Evolutionary conservation across 2,888 invertebrate genomes (phyloP).

Genomic region (Drosophila anomelani): DNA sequence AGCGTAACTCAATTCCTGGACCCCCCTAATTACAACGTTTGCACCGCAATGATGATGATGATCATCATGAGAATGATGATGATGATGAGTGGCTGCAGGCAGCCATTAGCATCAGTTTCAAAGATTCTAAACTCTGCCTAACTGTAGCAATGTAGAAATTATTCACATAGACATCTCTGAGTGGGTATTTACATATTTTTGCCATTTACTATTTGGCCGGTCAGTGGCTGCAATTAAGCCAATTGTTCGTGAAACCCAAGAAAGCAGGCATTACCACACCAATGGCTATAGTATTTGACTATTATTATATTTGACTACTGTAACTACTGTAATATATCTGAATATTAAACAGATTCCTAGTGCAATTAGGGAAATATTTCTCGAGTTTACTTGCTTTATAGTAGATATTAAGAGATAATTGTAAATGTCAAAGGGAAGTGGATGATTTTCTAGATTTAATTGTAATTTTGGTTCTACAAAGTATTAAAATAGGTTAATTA

Average conservation of each 20-base stretch:
- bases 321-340: neutral
- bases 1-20: conserved; percentile 66
- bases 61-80: conserved; percentile 7
- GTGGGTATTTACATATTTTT: conserved; percentile 21
- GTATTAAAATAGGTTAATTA: too few species aligned
- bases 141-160: neutral
- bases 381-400: neutral
- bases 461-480: neutral
- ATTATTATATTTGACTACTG: neutral
- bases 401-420: neutral
- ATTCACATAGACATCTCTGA: neutral
- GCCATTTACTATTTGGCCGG: conserved; percentile 22
- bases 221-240: conserved; percentile 28
- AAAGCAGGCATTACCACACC: conserved; percentile 3
- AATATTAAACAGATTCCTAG: neutral
- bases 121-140: conserved; percentile 6
- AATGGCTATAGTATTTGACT: neutral
- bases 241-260: conserved; percentile 14
- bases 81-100: conserved; percentile 6
- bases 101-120: conserved; percentile 24
- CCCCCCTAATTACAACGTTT: conserved; percentile 52
- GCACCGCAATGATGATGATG: conserved; percentile 5
- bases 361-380: neutral
- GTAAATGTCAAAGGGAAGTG: neutral
- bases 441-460: neutral